Evolutionary conservation across 53 echinoderm and acorn worm genomes (phyloP).

Genomic region (Hippasteria phrygiana): DNA sequence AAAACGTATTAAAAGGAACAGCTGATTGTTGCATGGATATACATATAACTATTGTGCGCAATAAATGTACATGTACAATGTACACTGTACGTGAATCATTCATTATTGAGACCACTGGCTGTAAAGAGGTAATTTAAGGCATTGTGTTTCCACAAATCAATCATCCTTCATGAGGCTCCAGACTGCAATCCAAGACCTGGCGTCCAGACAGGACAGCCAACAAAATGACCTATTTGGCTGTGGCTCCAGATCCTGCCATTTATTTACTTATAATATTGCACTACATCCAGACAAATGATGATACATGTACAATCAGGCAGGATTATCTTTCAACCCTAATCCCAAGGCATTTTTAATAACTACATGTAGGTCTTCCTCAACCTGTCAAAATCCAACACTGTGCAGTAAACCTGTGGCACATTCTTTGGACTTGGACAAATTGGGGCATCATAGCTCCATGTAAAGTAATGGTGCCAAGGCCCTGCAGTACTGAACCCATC

Average conservation of each 20-base stretch:
- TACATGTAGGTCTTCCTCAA: too few relatives aligned
- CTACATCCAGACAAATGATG: background rate
- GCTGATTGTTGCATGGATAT: too few relatives aligned
- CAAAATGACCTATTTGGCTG: constrained; percentile 8
- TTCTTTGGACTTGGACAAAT: too few relatives aligned
- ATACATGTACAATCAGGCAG: background rate
- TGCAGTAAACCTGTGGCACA: too few relatives aligned
- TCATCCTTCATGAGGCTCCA: constrained; percentile 23
- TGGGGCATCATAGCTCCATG: too few relatives aligned
- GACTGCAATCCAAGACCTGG: background rate
- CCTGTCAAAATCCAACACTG: too few relatives aligned
- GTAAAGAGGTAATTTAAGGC: constrained; percentile 29
- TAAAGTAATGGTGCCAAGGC: too few relatives aligned
- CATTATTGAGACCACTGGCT: background rate
- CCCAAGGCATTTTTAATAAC: too few relatives aligned
- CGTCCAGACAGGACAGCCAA: background rate
- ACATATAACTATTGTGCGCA: too few relatives aligned
- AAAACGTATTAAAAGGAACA: too few relatives aligned
- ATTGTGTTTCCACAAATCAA: constrained; percentile 48
- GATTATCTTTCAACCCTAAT: background rate
- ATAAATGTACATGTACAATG: too few relatives aligned
- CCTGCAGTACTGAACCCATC: too few relatives aligned
- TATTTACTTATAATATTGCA: background rate
- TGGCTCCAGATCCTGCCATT: background rate
- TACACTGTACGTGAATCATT: background rate